Base-by-base conservation (phyloP, 2,797 vertebrate species). In the Fundulus diaphanus region DNA sequence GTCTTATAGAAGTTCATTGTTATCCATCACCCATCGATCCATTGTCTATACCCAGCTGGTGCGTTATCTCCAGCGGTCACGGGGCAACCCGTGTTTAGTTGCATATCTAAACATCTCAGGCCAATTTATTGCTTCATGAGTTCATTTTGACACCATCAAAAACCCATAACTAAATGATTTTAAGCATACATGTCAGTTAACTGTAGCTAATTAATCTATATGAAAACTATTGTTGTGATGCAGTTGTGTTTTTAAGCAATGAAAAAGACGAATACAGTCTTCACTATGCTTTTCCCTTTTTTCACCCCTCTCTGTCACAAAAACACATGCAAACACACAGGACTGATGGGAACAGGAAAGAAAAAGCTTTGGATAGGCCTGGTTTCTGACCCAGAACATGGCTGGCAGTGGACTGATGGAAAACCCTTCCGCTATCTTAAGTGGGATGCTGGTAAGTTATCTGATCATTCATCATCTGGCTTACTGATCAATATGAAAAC, bases 401-500 rank as follows among this genome's bases (percentile, higher is more conserved):
- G 97, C 31, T 99, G 98, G 98, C 96, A 97, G 35, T 99, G 98
- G 98, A 90, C 90, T 65, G 87, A 96, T 70, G 89, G 93, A 44
- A 93, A 90, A 77, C 97, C 98, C 0, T 97, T 97, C 70, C 94
- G 96, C 35, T 99, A 96, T 83, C 81, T 99, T 65, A 97, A 96
- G 78, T 99, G 98, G 98, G 85, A 91, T 56, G 76, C 94, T 91
- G 97, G 97, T 98, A 93, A 91, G 94, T 72, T 27, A 35, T 70
- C 31, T 27, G 12, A 54, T 24, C n/a, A 13, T 37, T 9, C 40
- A 44, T 76, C 15, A 31, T 57, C 20, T 72, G 31, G 76, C 49
- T 44, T 69, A 63, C 27, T 46, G 0, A 70, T 11, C 9, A 63
- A 63, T 63, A 35, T 63, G 29, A 69, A 51, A 22, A 7, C 15